Evolutionary conservation across 1,140 invertebrate genomes (phyloP).

Genomic region (Drosophila orena): DNA sequence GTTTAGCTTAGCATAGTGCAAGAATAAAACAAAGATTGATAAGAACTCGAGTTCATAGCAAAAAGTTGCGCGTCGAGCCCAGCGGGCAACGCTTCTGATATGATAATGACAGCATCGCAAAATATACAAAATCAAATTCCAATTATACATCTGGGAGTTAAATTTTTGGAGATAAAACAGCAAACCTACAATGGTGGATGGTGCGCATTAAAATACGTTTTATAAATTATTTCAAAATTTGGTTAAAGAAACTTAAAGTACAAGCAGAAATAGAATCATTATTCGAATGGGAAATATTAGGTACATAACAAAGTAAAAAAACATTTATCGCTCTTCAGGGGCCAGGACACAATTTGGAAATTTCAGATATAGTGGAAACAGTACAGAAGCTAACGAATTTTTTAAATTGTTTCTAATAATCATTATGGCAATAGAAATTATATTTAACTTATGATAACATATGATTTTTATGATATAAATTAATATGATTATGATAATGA

Average conservation of each 20-base stretch:
- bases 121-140: slow-evolving; percentile 8
- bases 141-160: slow-evolving; percentile 71
- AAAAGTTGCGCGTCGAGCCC: slow-evolving; percentile 44
- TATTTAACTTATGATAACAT: no score
- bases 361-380: no score
- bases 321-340: neutral
- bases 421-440: no score
- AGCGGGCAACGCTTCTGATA: slow-evolving; percentile 22
- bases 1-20: slow-evolving; percentile 37
- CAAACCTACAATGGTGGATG: neutral
- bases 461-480: no score
- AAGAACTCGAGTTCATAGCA: slow-evolving; percentile 32
- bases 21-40: slow-evolving; percentile 46
- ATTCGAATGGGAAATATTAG: no score
- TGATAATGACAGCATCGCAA: slow-evolving; percentile 47
- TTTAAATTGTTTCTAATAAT: no score
- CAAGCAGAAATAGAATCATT: no score
- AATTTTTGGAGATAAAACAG: slow-evolving; percentile 57
- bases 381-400: no score
- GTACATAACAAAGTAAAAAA: neutral
- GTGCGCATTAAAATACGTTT: slow-evolving; percentile 3
- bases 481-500: no score
- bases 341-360: no score
- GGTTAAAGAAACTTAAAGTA: no score
- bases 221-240: neutral